Evolutionary conservation across 2,113 vertebrate species (phyloP), one percentile per base, ranked within the genome.

Genomic region (Phodopus roborovskii): DNA sequence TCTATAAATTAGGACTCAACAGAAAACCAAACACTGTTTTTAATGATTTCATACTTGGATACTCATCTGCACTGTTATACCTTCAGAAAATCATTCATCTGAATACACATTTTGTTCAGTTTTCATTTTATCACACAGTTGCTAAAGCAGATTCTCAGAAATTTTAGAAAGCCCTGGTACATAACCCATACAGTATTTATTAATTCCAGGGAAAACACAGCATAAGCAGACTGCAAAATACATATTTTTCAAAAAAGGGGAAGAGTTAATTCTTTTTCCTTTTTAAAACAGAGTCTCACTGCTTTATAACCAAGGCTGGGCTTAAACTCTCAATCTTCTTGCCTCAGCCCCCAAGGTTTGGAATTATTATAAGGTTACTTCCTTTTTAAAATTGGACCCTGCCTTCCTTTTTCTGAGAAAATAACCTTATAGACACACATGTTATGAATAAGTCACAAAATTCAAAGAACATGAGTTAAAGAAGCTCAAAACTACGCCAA

Each of bases 11-110:
- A 95, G 94, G 75, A 96, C 83, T 94, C 85, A 95, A 71, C 96
- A 91, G 97, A 91, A 97, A 81, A 77, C 75, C 78, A 97, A 97
- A 97, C 85, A 96, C 90, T 95, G 97, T 96, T 82, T 96, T 97
- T 92, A 96, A 68, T 96, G 78, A 97, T 90, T 94, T 95, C 86
- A 96, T 88, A 96, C 83, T 97, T 91, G 96, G 94, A 93, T 91
- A 97, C 92, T 96, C 94, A 97, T 90, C 89, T 97, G 83, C 79
- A 96, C 89, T 77, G 94, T 97, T 96, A 97, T 87, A 96, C 89
- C 88, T 97, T 94, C 84, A 84, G 91, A 95, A 73, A 97, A 60
- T 96, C 91, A 90, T 82, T 97, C 91, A 91, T 93, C 81, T 95
- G 89, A 95, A 42, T 81, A 96, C 82, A 92, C 58, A 95, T 87